Conservation (phyloP, 2,888 invertebrate genomes). For the Drosophila mulleri region DNA sequence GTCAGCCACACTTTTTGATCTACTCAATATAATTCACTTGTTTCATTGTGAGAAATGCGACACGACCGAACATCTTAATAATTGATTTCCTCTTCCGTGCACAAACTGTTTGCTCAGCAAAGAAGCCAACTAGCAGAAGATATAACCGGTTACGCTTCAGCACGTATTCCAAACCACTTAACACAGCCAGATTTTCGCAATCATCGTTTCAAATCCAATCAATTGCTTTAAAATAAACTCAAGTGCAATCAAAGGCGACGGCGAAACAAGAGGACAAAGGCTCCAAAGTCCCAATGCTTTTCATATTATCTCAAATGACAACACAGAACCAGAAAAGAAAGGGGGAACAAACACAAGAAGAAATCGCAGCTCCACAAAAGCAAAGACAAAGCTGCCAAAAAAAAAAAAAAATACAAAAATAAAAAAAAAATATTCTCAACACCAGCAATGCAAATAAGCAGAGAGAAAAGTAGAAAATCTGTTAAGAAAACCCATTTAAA, state of each 20-base stretch:
- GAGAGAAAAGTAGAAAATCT: slow-evolving; percentile 55
- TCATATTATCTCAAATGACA: slow-evolving; percentile 78
- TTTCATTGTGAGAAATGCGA: not conserved
- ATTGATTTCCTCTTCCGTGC: not conserved
- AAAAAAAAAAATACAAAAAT: slow-evolving; percentile 20
- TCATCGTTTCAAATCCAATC: slow-evolving; percentile 67
- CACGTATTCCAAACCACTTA: slow-evolving; percentile 50
- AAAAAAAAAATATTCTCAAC: not conserved
- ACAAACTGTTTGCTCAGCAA: slow-evolving; percentile 3
- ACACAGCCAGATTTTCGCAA: slow-evolving; percentile 39
- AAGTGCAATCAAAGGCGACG: slow-evolving; percentile 69
- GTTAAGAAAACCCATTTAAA: slow-evolving; percentile 80
- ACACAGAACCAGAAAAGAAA: slow-evolving; percentile 45
- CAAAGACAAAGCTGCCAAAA: slow-evolving; percentile 48
- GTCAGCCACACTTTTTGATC: too few species aligned
- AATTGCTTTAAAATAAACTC: slow-evolving; percentile 78
- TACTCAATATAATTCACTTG: not conserved
- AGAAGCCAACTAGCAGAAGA: slow-evolving; percentile 36
- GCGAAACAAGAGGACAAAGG: slow-evolving; percentile 52
- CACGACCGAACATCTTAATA: not conserved
- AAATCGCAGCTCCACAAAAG: slow-evolving; percentile 40
- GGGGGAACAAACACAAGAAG: slow-evolving; percentile 26
- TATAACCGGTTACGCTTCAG: slow-evolving; percentile 31
- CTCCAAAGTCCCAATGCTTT: slow-evolving; percentile 62
- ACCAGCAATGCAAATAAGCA: slow-evolving; percentile 40